These are phyloP conservation scores for Hybos culiciformis DNA, from an alignment of 2,888 invertebrate genomes.

Conservation along the genomic window DNA sequence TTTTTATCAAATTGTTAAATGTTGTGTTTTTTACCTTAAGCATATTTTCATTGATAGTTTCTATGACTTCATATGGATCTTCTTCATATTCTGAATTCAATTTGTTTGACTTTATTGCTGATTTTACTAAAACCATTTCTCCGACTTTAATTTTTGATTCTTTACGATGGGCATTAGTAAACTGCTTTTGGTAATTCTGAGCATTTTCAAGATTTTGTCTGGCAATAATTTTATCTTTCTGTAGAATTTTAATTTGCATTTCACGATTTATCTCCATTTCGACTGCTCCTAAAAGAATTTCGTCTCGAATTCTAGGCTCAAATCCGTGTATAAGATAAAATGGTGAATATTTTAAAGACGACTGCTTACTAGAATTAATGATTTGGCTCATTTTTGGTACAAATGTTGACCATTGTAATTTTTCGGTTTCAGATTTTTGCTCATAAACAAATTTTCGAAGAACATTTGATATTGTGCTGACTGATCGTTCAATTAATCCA, in stretches of 20 bases:
- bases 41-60: not conserved
- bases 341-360: not conserved
- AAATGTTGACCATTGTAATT: constrained; percentile 1
- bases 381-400: constrained; percentile 2
- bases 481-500: constrained; percentile 5
- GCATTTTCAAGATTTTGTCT: not conserved
- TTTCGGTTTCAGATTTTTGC: constrained; percentile 1
- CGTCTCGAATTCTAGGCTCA: too few relatives aligned
- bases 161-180: not conserved
- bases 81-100: not conserved
- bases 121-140: not conserved
- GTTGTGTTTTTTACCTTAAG: not conserved
- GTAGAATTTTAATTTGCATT: not conserved
- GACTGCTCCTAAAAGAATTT: not conserved
- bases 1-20: not conserved
- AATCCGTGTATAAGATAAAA: constrained; percentile 1
- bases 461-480: not conserved
- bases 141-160: not conserved
- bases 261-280: not conserved
- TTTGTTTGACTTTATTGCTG: not conserved
- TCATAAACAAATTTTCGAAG: too few relatives aligned
- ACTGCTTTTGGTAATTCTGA: not conserved
- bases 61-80: constrained; percentile 1
- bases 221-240: not conserved
- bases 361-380: too few relatives aligned